Evolutionary conservation across 2,888 invertebrate genomes (phyloP).

Genomic region (Cecidostiba fungosa): DNA sequence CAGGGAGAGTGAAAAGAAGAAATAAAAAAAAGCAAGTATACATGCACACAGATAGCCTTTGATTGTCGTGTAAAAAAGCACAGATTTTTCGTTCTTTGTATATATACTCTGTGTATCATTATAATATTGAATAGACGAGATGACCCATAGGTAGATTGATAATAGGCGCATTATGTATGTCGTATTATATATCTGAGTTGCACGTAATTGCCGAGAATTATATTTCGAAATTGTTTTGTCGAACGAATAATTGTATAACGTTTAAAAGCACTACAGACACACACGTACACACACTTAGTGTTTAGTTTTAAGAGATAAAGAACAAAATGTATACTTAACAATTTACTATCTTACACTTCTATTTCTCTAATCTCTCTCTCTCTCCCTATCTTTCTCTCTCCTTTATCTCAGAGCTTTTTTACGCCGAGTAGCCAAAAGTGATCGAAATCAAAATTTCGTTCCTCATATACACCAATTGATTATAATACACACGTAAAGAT

Average conservation of each 20-base stretch:
- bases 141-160: conserved; percentile 8
- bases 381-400: background rate
- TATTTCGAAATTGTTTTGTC: background rate
- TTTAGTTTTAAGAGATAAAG: conserved; percentile 17
- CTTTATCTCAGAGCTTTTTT: conserved; percentile 39
- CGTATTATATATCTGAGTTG: conserved; percentile 14
- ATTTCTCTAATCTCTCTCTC: conserved; percentile 14
- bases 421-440: conserved; percentile 6
- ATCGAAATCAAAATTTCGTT: conserved; percentile 45
- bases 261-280: background rate
- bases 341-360: conserved; percentile 21
- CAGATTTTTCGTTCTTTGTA: conserved; percentile 3
- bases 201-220: conserved; percentile 8
- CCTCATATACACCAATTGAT: background rate
- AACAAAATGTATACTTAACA: conserved; percentile 22
- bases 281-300: background rate
- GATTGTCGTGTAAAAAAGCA: conserved; percentile 24
- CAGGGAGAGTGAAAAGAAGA: conserved; percentile 42
- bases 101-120: background rate
- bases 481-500: background rate
- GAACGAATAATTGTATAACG: background rate
- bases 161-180: background rate
- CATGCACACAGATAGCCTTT: conserved; percentile 1
- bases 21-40: conserved; percentile 10
- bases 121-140: background rate